Evolutionary conservation across 2,113 vertebrate species (phyloP).

Genomic region (Motacilla tschutschensis): DNA sequence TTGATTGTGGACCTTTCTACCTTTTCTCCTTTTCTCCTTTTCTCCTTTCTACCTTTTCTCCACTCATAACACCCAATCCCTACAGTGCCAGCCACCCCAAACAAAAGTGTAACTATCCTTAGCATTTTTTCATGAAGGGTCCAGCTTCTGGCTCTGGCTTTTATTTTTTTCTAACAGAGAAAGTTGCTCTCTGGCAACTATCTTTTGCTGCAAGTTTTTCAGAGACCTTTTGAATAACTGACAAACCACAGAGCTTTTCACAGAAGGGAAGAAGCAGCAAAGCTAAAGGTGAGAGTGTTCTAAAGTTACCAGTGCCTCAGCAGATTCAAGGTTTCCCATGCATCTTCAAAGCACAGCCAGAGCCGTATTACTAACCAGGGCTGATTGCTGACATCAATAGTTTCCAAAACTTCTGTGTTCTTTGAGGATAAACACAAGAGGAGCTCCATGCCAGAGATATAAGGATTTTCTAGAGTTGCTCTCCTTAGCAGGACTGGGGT

Average conservation of each 20-base stretch:
- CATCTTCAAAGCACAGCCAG: background rate
- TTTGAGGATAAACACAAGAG: slow-evolving; percentile 2
- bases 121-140: background rate
- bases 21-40: background rate
- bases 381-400: background rate
- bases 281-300: background rate
- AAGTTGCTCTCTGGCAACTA: background rate
- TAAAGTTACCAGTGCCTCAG: background rate
- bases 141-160: background rate
- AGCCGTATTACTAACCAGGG: background rate
- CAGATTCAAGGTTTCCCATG: background rate
- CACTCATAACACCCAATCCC: background rate
- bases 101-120: background rate
- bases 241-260: background rate
- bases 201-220: background rate
- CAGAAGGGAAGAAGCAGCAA: background rate
- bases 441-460: background rate
- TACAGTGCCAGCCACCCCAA: background rate
- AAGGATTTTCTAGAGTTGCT: background rate
- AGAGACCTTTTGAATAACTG: background rate
- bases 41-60: background rate
- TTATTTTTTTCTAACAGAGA: background rate
- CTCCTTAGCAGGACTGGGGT: background rate
- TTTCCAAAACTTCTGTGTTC: background rate
- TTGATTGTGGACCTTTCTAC: background rate